Evolutionary conservation across 2,797 vertebrate species (phyloP).

Genomic region (Clamator glandarius): DNA sequence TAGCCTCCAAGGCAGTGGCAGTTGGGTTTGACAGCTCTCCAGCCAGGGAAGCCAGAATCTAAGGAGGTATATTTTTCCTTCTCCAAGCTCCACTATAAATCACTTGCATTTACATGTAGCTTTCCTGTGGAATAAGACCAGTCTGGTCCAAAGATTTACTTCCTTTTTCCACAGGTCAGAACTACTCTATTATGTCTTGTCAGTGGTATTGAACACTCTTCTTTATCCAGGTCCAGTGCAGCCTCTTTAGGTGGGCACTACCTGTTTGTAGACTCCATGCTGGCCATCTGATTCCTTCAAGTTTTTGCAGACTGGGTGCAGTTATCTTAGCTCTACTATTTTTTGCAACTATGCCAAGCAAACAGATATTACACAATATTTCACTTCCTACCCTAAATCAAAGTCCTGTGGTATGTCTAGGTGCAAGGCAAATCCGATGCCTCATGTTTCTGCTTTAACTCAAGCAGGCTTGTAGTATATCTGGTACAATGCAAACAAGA

Average conservation of each 20-base stretch:
- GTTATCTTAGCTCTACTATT: neutral
- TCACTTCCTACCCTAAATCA: neutral
- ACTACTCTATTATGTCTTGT: neutral
- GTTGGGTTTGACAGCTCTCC: neutral
- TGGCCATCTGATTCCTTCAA: neutral
- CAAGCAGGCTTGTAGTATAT: neutral
- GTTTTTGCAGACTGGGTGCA: neutral
- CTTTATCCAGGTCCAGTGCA: neutral
- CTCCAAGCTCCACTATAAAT: neutral
- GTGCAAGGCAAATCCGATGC: neutral
- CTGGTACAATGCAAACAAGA: neutral
- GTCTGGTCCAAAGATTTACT: neutral
- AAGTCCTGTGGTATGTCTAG: neutral
- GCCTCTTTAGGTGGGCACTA: neutral
- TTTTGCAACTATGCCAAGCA: neutral
- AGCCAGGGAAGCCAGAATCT: neutral
- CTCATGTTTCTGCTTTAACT: neutral
- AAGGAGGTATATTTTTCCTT: neutral
- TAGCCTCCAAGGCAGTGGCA: neutral
- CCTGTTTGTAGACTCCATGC: neutral
- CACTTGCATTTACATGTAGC: accelerated
- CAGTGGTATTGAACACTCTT: neutral
- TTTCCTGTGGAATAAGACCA: neutral
- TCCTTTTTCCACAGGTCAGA: neutral
- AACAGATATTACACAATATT: conserved; percentile 7